Base-by-base conservation (phyloP, 2,113 vertebrate species). In the Lagenorhynchus albirostris region DNA sequence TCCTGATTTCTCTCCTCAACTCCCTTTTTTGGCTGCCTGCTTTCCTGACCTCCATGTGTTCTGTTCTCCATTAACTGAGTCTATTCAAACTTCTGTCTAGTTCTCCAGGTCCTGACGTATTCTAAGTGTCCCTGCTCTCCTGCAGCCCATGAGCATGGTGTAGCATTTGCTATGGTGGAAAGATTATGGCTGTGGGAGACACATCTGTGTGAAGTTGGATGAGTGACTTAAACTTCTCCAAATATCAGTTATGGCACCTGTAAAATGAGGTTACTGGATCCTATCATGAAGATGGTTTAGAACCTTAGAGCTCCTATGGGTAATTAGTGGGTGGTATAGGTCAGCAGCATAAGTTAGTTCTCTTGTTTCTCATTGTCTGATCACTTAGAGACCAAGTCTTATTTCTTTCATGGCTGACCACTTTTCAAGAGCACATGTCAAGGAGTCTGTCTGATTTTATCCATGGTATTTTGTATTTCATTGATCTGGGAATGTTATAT, bases 381-480 rank as follows among this genome's bases (percentile, higher is more conserved):
- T 68, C 11, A 93, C 55, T 92, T 82, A 86, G 33, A 79, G 60
- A 65, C 7, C 6, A 26, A 26, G 12, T 80, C 29, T 79, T 41
- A 26, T 73, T 73, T 96, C 76, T 65, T 83, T 91, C 77, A 73
- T 62, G 38, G 41, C 58, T 81, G 77, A 62, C 77, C 11, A 41
- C 20, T 91, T 93, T 85, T 74, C 58, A 93, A 76, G n/a, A 84
- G n/a, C 4, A 67, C 23, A 84, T 0, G 29, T 84, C n/a, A 94
- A 94, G 25, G 29, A 91, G 9, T 94, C n/a, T 68, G 60, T 88
- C 33, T 80, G 21, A 74, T 94, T 93, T 95, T 79, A 41, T 94
- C 18, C 95, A 23, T 89, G 15, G 8, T 74, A 38, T 71, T 93
- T 65, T 14, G n/a, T 73, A 91, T 97, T 65, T 47, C 33, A 44